A percentile compares a stretch with the other conserved stretches of the same genome.
phyloP scores from a whole-genome alignment of 2,113 vertebrate species.

The Scomber japonicus region DNA sequence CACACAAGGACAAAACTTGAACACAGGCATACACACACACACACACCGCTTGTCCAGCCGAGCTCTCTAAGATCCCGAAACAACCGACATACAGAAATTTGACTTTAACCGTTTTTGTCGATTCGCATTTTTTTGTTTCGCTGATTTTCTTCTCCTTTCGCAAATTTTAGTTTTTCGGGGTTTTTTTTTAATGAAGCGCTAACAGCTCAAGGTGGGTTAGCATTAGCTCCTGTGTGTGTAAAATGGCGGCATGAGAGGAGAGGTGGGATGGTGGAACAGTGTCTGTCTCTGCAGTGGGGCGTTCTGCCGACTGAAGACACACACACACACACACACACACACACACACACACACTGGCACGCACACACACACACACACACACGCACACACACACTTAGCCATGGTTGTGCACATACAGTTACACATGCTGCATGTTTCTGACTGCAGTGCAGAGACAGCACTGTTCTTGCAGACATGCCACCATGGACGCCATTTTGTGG shows the following conservation, averaged over 20 bases:
- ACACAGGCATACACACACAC: constrained; percentile 19
- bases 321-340: constrained; percentile 14
- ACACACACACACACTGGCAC: neutral
- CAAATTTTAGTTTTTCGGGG: neutral
- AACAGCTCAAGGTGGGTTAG: constrained; percentile 47
- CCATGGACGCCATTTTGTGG: constrained; percentile 78
- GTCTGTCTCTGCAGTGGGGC: constrained; percentile 75
- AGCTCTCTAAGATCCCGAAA: constrained; percentile 7
- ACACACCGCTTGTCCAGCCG: constrained; percentile 17
- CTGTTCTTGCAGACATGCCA: constrained; percentile 60
- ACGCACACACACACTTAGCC: constrained; percentile 41
- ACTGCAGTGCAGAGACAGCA: constrained; percentile 71
- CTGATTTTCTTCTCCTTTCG: neutral
- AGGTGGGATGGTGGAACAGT: constrained; percentile 74
- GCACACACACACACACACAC: neutral
- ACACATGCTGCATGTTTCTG: constrained; percentile 58
- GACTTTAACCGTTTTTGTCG: constrained; percentile 23
- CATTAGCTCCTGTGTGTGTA: constrained; percentile 59
- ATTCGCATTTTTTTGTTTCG: neutral
- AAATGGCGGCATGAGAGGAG: constrained; percentile 78
- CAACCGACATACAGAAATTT: neutral
- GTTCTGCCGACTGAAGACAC: constrained; percentile 61
- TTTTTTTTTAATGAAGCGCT: neutral
- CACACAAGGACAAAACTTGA: constrained; percentile 51
- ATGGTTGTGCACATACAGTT: constrained; percentile 60